Evolutionary conservation across 2,888 invertebrate species (phyloP).

Genomic region (Euplagia quadripunctaria): DNA sequence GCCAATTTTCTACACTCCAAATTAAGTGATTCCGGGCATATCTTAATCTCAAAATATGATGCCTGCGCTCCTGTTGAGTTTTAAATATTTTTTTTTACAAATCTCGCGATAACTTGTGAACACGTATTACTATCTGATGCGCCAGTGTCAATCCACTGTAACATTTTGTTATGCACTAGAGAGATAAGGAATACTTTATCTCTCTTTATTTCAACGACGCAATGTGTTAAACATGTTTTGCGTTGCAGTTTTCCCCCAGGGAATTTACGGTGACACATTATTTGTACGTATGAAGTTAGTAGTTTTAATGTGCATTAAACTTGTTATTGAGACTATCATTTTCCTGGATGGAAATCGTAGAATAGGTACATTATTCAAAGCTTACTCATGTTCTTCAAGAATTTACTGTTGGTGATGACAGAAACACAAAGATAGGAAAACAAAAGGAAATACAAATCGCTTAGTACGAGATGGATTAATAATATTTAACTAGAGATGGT

Average conservation of each 20-base stretch:
- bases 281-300: not conserved
- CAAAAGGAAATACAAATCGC: not conserved
- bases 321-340: conserved; percentile 1
- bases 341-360: conserved; percentile 7
- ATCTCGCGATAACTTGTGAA: too few species aligned
- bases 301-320: not conserved
- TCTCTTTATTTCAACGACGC: not conserved
- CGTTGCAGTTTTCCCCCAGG: not conserved
- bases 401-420: not conserved
- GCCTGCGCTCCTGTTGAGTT: too few species aligned
- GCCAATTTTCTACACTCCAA: too few species aligned
- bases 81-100: too few species aligned
- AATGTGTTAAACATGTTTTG: not conserved
- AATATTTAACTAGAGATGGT: too few species aligned
- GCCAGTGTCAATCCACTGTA: not conserved
- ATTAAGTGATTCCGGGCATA: too few species aligned
- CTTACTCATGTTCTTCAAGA: not conserved
- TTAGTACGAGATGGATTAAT: not conserved
- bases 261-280: conserved; percentile 4
- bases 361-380: not conserved
- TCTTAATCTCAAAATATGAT: too few species aligned
- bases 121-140: too few species aligned
- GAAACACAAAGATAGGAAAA: not conserved
- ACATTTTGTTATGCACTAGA: not conserved
- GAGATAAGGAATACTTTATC: not conserved